Evolutionary conservation across 2,797 vertebrate species (phyloP), one percentile per base, ranked within the genome.

Genomic region (Molossus alvarezi): DNA sequence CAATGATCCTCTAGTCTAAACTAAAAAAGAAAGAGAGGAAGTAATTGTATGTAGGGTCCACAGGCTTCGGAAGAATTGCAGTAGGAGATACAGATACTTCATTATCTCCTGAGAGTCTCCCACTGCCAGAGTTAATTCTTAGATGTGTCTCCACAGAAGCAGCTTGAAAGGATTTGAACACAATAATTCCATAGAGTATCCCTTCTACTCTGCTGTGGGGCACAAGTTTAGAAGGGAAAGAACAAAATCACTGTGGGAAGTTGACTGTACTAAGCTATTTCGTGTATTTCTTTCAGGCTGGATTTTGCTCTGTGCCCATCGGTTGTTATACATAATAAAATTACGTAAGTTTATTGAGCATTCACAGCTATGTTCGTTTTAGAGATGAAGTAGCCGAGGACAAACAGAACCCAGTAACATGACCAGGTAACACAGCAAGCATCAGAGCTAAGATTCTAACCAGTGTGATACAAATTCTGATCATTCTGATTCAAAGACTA

Each of bases 81-180:
- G 5, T 18, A 65, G 4, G 5, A 62, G 37, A 57, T 29, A 37
- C 0, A 83, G 72, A 95, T 21, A 57, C 48, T 27, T 21, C 14
- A 33, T 37, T 72, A 76, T 81, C 79, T 96, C 91, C 53, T 60
- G 65, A 90, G 57, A 89, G 51, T 84, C 62, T 77, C 23, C 64
- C 2, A n/a, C 37, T 45, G 33, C n/a, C 71, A 51, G 25, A 90
- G 80, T 80, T 90, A 84, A 90, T 87, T 91, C 48, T 67, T n/a
- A n/a, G 23, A 81, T 80, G 15, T 45, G 21, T 90, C n/a, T 91
- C 71, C 21, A 23, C 13, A 58, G 55, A 91, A 96, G 86, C 27
- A 93, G 17, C 37, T 71, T 96, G 76, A 93, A 96, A 92, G 23
- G n/a, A 94, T 92, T 62, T 85, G 64, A 86, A 71, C 45, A 64